Percentiles rank a stretch among this genome's conserved stretches.
These are phyloP conservation scores for Nothocercus julius DNA, from an alignment of 2,113 vertebrate species.

Conservation along the genomic window DNA sequence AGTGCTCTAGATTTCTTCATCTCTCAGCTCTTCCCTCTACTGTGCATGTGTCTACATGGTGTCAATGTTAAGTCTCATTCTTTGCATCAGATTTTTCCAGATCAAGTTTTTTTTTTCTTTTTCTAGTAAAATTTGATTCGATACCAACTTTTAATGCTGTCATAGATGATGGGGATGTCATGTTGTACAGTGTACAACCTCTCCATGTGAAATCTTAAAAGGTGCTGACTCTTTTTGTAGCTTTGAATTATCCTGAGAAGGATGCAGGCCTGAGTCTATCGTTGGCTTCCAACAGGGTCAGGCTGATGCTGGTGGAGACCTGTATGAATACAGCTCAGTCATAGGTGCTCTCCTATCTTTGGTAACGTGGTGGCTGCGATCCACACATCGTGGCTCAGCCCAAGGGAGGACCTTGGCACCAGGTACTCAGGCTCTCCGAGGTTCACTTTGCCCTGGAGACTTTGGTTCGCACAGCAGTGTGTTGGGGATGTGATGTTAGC, in stretches of 20 bases:
- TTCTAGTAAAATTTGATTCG: background rate
- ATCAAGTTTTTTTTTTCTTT: background rate
- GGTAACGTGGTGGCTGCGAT: background rate
- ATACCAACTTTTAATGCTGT: background rate
- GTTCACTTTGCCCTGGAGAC: background rate
- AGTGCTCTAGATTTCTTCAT: background rate
- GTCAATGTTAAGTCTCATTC: background rate
- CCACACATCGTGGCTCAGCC: rapidly evolving
- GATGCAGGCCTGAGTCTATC: background rate
- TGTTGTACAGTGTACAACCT: background rate
- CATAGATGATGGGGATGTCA: too few species aligned
- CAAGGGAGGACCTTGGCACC: background rate
- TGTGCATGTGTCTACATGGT: background rate
- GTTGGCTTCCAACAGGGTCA: rapidly evolving
- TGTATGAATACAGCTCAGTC: background rate
- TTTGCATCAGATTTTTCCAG: background rate
- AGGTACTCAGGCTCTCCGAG: background rate
- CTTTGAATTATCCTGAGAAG: background rate
- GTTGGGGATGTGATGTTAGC: background rate
- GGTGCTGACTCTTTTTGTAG: background rate
- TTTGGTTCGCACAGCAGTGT: rapidly evolving
- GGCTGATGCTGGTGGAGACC: background rate
- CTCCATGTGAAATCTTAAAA: background rate
- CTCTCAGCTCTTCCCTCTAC: background rate
- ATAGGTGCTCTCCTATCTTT: background rate